phyloP scores from a whole-genome alignment of 2,888 invertebrate species.

The Ophion obscuratus region DNA sequence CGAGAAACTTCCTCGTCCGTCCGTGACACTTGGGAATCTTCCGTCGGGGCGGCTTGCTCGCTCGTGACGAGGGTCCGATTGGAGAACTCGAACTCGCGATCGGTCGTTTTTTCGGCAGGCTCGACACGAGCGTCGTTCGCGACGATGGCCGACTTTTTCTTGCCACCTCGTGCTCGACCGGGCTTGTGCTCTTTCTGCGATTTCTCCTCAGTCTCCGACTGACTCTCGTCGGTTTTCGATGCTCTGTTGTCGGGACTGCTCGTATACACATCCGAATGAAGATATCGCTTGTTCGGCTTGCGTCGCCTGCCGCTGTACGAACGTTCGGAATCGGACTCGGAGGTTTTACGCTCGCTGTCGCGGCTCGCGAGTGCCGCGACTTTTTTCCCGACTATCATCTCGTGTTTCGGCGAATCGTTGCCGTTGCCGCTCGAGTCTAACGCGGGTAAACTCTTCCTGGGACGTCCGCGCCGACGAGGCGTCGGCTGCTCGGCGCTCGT shows the following conservation, averaged over 20 bases:
- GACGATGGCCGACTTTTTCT: constrained; percentile 60
- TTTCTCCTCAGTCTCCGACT: constrained; percentile 79
- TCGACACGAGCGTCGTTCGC: constrained; percentile 41
- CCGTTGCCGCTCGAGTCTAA: constrained; percentile 60
- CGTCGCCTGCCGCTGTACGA: constrained; percentile 75
- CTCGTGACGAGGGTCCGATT: constrained; percentile 63
- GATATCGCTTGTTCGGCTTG: constrained; percentile 78
- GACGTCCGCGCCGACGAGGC: constrained; percentile 76
- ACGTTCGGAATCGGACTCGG: constrained; percentile 78
- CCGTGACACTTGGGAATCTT: constrained; percentile 11
- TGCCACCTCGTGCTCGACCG: constrained; percentile 68
- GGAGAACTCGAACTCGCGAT: constrained; percentile 73
- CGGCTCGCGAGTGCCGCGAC: constrained; percentile 60
- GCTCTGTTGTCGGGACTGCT: constrained; percentile 75
- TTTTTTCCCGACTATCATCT: constrained; percentile 49
- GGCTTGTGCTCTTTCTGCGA: constrained; percentile 61
- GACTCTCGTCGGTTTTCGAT: constrained; percentile 78
- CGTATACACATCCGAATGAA: constrained; percentile 73
- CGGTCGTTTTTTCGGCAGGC: constrained; percentile 65
- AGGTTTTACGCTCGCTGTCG: constrained; percentile 71
- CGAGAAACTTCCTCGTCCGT: constrained; percentile 5
- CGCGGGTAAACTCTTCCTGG: constrained; percentile 70
- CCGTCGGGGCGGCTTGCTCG: neutral
- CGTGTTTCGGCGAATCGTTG: constrained; percentile 58
- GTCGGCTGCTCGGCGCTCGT: constrained; percentile 43